Evolutionary conservation across 1,140 invertebrate genomes (phyloP), one percentile per base, ranked within the genome.

Genomic region (Stegodyphus mimosarum): DNA sequence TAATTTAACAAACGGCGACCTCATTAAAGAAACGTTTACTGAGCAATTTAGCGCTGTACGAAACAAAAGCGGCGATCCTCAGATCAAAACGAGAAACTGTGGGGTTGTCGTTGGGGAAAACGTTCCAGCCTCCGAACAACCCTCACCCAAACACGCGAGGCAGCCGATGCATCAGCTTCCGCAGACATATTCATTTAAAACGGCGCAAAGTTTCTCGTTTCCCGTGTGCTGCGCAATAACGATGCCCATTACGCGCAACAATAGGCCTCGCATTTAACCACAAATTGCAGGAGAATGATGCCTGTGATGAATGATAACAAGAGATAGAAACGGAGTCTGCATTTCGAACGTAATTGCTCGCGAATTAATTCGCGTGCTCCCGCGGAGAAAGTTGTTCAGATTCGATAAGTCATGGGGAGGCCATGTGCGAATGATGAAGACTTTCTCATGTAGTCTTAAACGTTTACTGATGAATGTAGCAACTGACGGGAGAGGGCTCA

Each of bases 371-470:
- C 80, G 80, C 80, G 80, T 83, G 80, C 53, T 71, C 69, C 48
- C 7, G 33, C 33, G 71, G 80, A 83, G 80, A 83, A 83, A 83
- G 80, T 83, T 83, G 80, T 83, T 83, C 80, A 10, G 17, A 83
- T 83, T 83, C 70, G 71, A 83, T 83, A 83, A 83, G 80, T 83
- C 80, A 83, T 83, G 80, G 80, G 55, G 55, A 69, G 74, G 74
- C 55, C 80, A 83, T 83, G 74, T 83, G 80, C 80, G 74, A 83
- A 83, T 83, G 80, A 83, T 83, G 71, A 83, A 74, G 80, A 83
- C 80, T 83, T 83, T 83, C 80, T 83, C 80, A 83, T 83, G 71
- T 52, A 52, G 69, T 33, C 33, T 33, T 33, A 33, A 33, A 33
- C 33, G 33, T 33, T 33, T 33, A 10, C 55, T 15, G 55, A 9